Conservation (phyloP, 2,797 vertebrate genomes). For the Lemur catta region DNA sequence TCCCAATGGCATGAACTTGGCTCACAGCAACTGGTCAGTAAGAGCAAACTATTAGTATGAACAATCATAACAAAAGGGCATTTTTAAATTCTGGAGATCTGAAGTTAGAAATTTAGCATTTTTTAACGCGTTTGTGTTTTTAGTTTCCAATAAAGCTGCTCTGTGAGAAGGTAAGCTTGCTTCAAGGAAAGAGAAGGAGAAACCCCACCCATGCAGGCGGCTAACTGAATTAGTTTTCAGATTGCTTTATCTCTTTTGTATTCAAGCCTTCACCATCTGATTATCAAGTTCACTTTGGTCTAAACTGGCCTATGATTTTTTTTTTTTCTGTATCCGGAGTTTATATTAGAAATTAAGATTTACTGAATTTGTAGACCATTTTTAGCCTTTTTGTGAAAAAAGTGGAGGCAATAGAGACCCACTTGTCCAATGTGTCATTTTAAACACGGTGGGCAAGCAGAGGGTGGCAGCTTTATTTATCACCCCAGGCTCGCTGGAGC, state of each 20-base stretch:
- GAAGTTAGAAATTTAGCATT: neutral
- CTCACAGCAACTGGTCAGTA: neutral
- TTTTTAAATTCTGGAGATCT: neutral
- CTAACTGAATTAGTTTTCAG: neutral
- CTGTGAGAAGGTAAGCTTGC: neutral
- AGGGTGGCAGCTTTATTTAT: constrained; percentile 61
- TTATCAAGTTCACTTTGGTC: constrained; percentile 51
- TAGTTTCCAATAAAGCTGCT: neutral
- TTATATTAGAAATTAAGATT: constrained; percentile 75
- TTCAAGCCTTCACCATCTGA: constrained; percentile 26
- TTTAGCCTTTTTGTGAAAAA: constrained; percentile 58
- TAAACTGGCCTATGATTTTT: neutral
- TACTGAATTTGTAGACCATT: constrained; percentile 61
- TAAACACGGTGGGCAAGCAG: constrained; percentile 25
- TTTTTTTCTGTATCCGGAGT: constrained; percentile 32
- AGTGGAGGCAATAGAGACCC: constrained; percentile 43
- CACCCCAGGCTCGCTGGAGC: neutral
- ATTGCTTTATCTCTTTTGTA: constrained; percentile 12
- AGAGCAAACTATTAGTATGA: neutral
- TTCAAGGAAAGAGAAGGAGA: constrained; percentile 47
- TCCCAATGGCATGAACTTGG: neutral
- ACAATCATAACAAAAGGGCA: neutral
- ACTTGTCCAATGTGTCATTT: constrained; percentile 56
- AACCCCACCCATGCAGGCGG: neutral
- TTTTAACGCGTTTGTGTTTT: neutral